Base-by-base conservation (phyloP, 2,797 vertebrate genomes). In the Pipistrellus pygmaeus region DNA sequence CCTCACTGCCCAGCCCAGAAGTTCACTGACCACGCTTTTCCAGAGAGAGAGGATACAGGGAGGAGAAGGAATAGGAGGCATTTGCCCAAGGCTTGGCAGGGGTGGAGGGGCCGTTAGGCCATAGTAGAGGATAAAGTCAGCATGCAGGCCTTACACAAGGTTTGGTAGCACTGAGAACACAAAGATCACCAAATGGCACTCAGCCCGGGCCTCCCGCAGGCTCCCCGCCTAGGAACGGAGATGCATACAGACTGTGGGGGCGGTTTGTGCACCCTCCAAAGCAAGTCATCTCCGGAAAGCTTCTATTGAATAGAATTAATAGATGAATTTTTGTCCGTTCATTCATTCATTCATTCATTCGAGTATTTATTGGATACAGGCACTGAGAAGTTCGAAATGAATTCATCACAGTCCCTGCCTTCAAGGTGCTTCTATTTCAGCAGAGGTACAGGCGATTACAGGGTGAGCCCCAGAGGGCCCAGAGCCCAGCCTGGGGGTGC, bases 231-330 rank as follows among this genome's bases (percentile, higher is more conserved):
- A 0, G 38, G 69, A 30, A 64, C 14, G 41, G 48, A 64, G n/a
- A 38, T 8, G 21, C 8, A 2, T 5, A 2, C 3, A 32, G 60
- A 17, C 57, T 21, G 1, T 1, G 0, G 3, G 21, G 51, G 44
- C 2, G n/a, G 14, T 3, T 15, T 41, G 20, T 25, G 8, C 10
- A 18, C 6, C 60, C 68, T 73, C 32, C 71, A 71, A 35, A 93
- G 20, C 30, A 20, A 72, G 73, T n/a, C 44, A 12, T n/a, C 64
- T 73, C 62, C 41, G 32, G 64, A 48, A 78, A 77, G 48, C 32
- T 41, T 48, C 69, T 60, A n/a, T n/a, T n/a, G n/a, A n/a, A n/a
- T n/a, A 41, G 86, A 62, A 51, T 55, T 23, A 21, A 18, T 3
- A 71, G 35, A 27, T 20, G 12, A 71, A 23, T 75, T 83, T 80